These are phyloP conservation scores for Ascidia mentula DNA, from an alignment of 23 tunicate genomes.

Conservation along the genomic window DNA sequence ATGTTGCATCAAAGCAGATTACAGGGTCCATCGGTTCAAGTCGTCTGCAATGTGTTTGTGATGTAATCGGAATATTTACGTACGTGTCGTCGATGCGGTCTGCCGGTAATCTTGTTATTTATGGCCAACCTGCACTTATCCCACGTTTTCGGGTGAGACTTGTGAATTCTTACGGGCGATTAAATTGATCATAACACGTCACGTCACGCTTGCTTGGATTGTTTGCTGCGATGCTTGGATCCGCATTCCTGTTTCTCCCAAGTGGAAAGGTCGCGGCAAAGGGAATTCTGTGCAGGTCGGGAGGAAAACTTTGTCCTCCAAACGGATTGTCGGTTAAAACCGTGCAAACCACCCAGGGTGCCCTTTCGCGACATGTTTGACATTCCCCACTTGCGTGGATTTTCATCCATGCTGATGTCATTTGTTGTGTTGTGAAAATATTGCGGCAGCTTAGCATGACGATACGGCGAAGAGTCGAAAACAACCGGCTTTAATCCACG, in stretches of 20 bases:
- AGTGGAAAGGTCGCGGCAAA: neutral
- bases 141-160: constrained; percentile 7
- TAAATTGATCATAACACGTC: neutral
- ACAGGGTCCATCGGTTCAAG: constrained; percentile 9
- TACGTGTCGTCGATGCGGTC: constrained; percentile 6
- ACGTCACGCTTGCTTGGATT: neutral
- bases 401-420: neutral
- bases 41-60: neutral
- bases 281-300: neutral
- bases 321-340: neutral
- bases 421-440: neutral
- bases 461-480: neutral
- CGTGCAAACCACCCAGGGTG: too few species aligned
- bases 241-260: neutral
- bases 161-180: constrained; percentile 13
- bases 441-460: neutral
- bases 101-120: constrained; percentile 1
- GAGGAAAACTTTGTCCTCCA: neutral
- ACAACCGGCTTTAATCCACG: neutral
- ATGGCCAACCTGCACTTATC: constrained; percentile 9
- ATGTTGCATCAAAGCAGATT: constrained; percentile 7
- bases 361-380: too few species aligned
- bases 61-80: constrained; percentile 9
- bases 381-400: too few species aligned
- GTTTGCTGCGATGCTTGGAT: neutral